Base-by-base conservation (phyloP, 64 coral and sea anemone genomes). In the Acropora yongei region DNA sequence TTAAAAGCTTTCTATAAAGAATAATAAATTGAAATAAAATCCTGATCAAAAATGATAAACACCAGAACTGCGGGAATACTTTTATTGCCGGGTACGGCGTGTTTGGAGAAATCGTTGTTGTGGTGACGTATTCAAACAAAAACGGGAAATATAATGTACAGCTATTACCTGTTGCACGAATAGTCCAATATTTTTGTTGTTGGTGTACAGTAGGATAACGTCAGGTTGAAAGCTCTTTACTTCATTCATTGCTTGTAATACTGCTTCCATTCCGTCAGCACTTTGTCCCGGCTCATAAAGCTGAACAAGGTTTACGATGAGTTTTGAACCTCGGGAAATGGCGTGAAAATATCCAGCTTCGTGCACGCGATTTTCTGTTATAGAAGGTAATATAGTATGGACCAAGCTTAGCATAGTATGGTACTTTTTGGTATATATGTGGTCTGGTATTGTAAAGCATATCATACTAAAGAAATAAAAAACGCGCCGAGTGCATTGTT, bases 131-230 rank as follows among this genome's bases (percentile, higher is more conserved):
- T 58, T 58, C 55, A 58, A 12, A 58, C 0, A 58, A 58, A 58
- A 58, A 58, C 55, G 55, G 12, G 55, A 58, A 58, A 58, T n/a
- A 39, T 5, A n/a, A 5, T 74, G 3, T 79, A 16, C 41, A 16
- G 19, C 3, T 6, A 6, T 80, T 82, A 80, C 89, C 89, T 80
- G 77, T 43, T 66, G 8, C 11, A 90, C 11, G 10, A 89, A 8
- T 45, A 39, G 43, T 19, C 55, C 58, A 13, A 46, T 41, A 41
- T 41, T 79, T 40, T 50, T 12, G 7, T 89, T 79, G 76, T 63
- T 49, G 17, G 41, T 72, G 44, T 90, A 90, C 81, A 90, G 89
- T 1, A 90, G 89, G 74, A 90, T 90, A 57, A 90, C 78, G 30
- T 90, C 78, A 51, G 67, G 77, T 19, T 82, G 46, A 73, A 53